A percentile compares a stretch with the other conserved stretches of the same genome.
Conservation (phyloP, 2,113 vertebrate genomes). For the Neopipo cinnamomea region DNA sequence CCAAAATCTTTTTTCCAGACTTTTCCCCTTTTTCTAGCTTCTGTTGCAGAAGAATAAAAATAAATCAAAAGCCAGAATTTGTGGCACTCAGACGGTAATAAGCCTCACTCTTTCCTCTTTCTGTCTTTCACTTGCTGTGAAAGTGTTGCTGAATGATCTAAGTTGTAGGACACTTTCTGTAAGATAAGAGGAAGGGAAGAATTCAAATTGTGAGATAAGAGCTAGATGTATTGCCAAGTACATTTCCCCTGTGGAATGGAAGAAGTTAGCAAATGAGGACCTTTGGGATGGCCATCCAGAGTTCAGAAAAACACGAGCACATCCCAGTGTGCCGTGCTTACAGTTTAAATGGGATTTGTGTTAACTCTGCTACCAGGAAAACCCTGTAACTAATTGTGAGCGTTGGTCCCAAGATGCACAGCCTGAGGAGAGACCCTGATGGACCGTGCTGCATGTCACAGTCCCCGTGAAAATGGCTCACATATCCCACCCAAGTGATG, state of each 20-base stretch:
- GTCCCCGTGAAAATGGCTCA: accelerated
- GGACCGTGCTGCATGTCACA: accelerated
- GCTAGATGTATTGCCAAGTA: neutral
- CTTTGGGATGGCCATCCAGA: neutral
- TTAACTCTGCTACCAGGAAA: neutral
- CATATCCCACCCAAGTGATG: neutral
- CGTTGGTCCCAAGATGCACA: accelerated
- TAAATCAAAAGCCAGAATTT: neutral
- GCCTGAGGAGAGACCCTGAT: neutral
- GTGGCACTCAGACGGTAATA: neutral
- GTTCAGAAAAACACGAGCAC: accelerated
- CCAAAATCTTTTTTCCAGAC: neutral
- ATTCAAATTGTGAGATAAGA: neutral
- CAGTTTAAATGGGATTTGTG: too few species aligned
- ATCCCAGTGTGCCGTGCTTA: accelerated
- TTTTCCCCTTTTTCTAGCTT: neutral
- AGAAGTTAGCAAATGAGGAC: neutral
- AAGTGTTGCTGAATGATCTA: neutral
- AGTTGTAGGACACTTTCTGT: neutral
- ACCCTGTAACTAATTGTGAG: neutral
- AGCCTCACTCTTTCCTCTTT: neutral
- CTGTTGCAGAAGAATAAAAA: neutral
- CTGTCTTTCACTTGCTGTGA: neutral
- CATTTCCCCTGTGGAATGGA: neutral
- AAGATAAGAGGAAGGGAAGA: neutral